Evolutionary conservation across 2,113 vertebrate genomes (phyloP).

Genomic region (Pterocles gutturalis): DNA sequence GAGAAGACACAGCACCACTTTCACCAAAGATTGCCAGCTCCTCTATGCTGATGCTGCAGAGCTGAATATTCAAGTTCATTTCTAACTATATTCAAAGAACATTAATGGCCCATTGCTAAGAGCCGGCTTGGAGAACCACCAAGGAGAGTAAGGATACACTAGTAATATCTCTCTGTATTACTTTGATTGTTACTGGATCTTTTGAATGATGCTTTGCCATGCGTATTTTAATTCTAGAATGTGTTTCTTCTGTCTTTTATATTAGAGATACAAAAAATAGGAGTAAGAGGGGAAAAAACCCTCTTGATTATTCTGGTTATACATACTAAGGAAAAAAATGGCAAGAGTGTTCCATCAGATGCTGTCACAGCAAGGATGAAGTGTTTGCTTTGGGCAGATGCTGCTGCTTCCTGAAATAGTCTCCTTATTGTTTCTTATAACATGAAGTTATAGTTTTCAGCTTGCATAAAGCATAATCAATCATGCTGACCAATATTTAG

Average conservation of each 20-base stretch:
- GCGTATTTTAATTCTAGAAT: too few species aligned
- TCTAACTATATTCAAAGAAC: background rate
- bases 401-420: conserved; percentile 18
- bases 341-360: background rate
- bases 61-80: background rate
- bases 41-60: background rate
- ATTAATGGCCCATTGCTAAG: background rate
- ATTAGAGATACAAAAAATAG: background rate
- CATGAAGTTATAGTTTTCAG: background rate
- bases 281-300: background rate
- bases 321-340: background rate
- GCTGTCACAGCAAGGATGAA: background rate
- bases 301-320: background rate
- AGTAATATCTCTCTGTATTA: background rate
- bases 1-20: background rate
- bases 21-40: background rate
- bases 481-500: conserved; percentile 29
- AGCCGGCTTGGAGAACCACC: background rate
- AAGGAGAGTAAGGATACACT: background rate
- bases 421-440: conserved; percentile 7
- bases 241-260: background rate
- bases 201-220: too few species aligned
- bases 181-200: background rate
- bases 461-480: background rate
- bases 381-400: conserved; percentile 1